Evolutionary conservation across 1,140 invertebrate species (phyloP).

Genomic region (Aphaenogaster ashmeadi): DNA sequence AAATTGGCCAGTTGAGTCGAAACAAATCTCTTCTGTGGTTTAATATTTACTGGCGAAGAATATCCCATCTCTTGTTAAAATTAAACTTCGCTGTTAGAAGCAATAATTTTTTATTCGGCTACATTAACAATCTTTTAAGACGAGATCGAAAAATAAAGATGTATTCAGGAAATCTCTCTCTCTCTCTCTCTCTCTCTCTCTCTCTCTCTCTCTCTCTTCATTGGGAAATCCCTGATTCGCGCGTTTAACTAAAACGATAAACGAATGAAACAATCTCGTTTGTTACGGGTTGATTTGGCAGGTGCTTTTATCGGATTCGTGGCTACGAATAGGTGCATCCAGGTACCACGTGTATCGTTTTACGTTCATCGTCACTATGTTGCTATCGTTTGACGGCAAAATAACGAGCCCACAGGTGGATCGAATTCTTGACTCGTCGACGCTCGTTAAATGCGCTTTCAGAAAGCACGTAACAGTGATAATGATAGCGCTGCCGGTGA

Average conservation of each 20-base stretch:
- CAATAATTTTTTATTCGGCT: not conserved
- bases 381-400: not conserved
- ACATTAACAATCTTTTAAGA: not conserved
- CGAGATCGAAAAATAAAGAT: not conserved
- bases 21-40: too few relatives aligned
- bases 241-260: not conserved
- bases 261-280: constrained; percentile 2
- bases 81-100: not conserved
- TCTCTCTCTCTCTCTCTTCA: not conserved
- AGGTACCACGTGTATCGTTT: constrained; percentile 3
- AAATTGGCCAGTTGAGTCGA: too few relatives aligned
- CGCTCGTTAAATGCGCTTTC: constrained; percentile 34
- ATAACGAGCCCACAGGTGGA: not conserved
- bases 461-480: constrained; percentile 37
- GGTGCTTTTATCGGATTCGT: constrained; percentile 16
- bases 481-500: constrained; percentile 10
- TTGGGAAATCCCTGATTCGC: not conserved
- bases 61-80: too few relatives aligned
- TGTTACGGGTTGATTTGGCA: not conserved
- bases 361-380: not conserved
- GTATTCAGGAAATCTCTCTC: not conserved
- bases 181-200: not conserved
- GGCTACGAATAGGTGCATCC: constrained; percentile 21
- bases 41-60: too few relatives aligned
- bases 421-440: constrained; percentile 43